Base-by-base conservation (phyloP, 1,140 invertebrate genomes). In the Palaemon carinicauda region DNA sequence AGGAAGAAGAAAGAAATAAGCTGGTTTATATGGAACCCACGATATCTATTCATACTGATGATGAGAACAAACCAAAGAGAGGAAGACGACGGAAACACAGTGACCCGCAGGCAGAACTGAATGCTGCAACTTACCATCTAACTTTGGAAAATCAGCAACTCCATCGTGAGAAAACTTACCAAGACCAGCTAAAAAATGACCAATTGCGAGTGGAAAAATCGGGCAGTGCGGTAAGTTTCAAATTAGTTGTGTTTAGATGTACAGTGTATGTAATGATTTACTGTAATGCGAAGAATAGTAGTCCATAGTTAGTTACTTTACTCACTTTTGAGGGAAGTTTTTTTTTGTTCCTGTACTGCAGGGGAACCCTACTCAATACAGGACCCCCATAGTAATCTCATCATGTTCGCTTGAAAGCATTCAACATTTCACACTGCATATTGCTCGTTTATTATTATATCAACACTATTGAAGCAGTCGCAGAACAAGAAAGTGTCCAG, bases 121-220 rank as follows among this genome's bases (percentile, higher is more conserved):
- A 65, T 52, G 71, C 74, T 53, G 82, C 82, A 51, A 78, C 82
- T 12, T 85, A 85, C 54, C 82, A 85, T 52, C 75, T 85, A 17
- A 85, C 60, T 19, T 53, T 85, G 52, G 82, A 85, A 51, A 85
- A 85, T 69, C 80, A 81, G 21, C 82, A 85, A 31, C 21, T 77
- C 14, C 54, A 79, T 33, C 41, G 41, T 41, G 41, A 41, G 41
- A 41, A 41, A 41, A 41, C 1, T 41, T 41, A 41, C 41, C 41
- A 41, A n/a, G n/a, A n/a, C n/a, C n/a, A n/a, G 12, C 41, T 41
- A 0, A 41, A 41, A 41, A 5, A 41, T 9, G 41, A 41, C 41
- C 12, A 5, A 7, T 0, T 41, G 41, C 41, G 41, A 41, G 12
- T 7, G 41, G 41, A 41, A 41, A 41, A 41, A 4, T 41, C 41